A percentile compares a stretch with the other conserved stretches of the same genome.
Evolutionary conservation across 1,140 invertebrate species (phyloP).

Genomic region (Drosophila repletoides): DNA sequence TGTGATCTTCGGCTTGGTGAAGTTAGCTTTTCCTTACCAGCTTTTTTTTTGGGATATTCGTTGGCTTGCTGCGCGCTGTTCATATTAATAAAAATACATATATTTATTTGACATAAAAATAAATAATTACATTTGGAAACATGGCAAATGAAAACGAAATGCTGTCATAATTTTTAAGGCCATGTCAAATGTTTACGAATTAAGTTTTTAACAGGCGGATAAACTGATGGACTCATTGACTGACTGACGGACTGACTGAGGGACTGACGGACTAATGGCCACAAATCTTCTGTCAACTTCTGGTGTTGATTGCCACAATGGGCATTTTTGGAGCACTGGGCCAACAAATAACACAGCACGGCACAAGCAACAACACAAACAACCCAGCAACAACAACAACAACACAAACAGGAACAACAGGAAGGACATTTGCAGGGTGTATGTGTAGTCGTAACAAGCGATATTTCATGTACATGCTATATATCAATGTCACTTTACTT

Average conservation of each 20-base stretch:
- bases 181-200: constrained; percentile 59
- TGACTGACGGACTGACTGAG: constrained; percentile 29
- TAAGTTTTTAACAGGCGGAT: constrained; percentile 47
- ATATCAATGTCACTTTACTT: constrained; percentile 81
- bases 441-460: constrained; percentile 58
- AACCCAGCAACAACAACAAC: constrained; percentile 1
- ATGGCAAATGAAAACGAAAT: constrained; percentile 41
- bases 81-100: constrained; percentile 30
- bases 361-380: background rate
- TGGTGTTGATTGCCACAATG: constrained; percentile 76
- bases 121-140: constrained; percentile 39
- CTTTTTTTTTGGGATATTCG: too few species aligned
- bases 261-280: constrained; percentile 45
- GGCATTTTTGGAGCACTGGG: constrained; percentile 43
- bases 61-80: background rate
- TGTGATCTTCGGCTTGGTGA: too few species aligned
- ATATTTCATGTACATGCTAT: constrained; percentile 80
- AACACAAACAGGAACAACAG: too few species aligned
- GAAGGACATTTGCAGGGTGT: constrained; percentile 41
- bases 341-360: constrained; percentile 26
- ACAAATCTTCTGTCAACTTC: constrained; percentile 74
- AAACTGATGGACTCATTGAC: constrained; percentile 7
- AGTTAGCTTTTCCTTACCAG: too few species aligned
- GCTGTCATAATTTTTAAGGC: constrained; percentile 59
- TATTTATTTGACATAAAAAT: constrained; percentile 43